Conservation (phyloP, 2,797 vertebrate species). For the Hydrocynus forskahlii region DNA sequence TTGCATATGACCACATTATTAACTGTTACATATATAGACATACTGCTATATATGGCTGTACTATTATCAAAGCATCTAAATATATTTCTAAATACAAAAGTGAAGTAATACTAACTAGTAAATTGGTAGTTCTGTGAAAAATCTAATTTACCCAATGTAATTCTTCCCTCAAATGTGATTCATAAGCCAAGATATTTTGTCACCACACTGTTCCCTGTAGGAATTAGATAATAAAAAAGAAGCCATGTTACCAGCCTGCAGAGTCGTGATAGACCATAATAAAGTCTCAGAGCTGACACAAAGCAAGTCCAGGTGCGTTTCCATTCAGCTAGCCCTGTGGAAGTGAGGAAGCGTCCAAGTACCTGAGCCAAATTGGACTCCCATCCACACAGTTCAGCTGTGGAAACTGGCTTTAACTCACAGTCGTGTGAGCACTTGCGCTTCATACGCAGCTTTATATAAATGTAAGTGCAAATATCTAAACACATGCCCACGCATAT, state of each 20-base stretch:
- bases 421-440: not conserved
- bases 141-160: not conserved
- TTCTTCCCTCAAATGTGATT: not conserved
- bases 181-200: not conserved
- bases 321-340: slow-evolving; percentile 9
- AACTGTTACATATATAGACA: not conserved
- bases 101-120: too few species aligned
- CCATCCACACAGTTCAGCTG: slow-evolving; percentile 17
- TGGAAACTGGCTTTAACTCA: slow-evolving; percentile 27
- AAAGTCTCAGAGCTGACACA: not conserved
- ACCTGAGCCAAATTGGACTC: slow-evolving; percentile 26
- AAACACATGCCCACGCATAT: too few species aligned
- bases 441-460: not conserved
- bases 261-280: not conserved
- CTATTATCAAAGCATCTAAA: not conserved
- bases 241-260: not conserved
- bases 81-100: too few species aligned
- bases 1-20: too few species aligned
- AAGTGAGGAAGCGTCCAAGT: not conserved
- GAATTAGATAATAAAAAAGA: not conserved
- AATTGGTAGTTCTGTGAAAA: not conserved
- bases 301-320: slow-evolving; percentile 36
- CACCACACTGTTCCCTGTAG: not conserved
- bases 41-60: not conserved
- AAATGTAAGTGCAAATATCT: not conserved